phyloP scores from a whole-genome alignment of 2,888 invertebrate species.

The Dioctria rufipes region DNA sequence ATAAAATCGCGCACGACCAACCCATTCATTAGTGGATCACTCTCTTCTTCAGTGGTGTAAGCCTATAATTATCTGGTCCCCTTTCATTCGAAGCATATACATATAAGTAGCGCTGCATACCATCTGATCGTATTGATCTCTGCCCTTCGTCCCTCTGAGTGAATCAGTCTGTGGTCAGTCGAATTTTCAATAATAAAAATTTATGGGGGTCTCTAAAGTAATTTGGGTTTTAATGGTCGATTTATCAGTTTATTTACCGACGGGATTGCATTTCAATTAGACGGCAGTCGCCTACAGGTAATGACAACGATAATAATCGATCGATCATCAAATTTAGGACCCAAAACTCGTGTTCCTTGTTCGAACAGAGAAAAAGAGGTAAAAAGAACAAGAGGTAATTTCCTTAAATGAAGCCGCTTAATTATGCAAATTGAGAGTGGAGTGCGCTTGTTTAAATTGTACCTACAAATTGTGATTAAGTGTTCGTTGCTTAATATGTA shows the following conservation, averaged over 20 bases:
- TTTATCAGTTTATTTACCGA: constrained; percentile 51
- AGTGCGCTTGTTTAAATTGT: constrained; percentile 11
- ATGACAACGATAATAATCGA: constrained; percentile 41
- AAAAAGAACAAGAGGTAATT: constrained; percentile 10
- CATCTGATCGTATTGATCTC: constrained; percentile 5
- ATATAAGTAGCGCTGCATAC: background rate
- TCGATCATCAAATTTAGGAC: constrained; percentile 34
- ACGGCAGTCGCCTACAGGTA: constrained; percentile 36
- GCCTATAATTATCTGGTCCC: constrained; percentile 39
- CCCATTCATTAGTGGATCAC: constrained; percentile 29
- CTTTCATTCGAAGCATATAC: constrained; percentile 10
- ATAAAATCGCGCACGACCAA: constrained; percentile 7
- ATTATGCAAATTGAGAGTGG: constrained; percentile 27
- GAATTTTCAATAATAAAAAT: constrained; percentile 52
- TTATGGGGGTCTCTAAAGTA: constrained; percentile 48
- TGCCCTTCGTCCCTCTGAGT: background rate
- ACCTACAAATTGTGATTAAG: background rate
- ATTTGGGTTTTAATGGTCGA: constrained; percentile 46
- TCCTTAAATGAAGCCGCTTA: constrained; percentile 32
- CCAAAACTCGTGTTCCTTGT: constrained; percentile 23
- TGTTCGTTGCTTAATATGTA: too few species aligned
- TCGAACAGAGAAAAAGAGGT: background rate
- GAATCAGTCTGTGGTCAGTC: constrained; percentile 13
- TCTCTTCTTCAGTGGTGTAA: constrained; percentile 3
- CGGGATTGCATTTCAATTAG: constrained; percentile 48